phyloP scores from a whole-genome alignment of 1,140 invertebrate genomes.

The Bicyclus anynana region DNA sequence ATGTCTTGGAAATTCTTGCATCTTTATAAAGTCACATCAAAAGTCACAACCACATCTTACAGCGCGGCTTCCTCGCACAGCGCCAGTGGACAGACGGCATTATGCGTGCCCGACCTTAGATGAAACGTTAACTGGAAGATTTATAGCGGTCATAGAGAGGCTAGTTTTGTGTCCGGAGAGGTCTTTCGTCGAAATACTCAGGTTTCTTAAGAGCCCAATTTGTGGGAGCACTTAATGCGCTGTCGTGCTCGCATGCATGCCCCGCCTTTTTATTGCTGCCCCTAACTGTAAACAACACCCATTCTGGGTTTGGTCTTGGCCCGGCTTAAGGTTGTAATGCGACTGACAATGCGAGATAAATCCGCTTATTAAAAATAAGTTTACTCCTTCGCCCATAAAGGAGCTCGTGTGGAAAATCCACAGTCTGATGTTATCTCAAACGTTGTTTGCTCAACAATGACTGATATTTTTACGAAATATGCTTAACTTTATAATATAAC shows the following conservation, averaged over 20 bases:
- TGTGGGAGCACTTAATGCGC: slow-evolving; percentile 61
- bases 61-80: too few relatives aligned
- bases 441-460: slow-evolving; percentile 6
- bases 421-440: slow-evolving; percentile 2
- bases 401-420: slow-evolving; percentile 4
- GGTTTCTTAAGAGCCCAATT: slow-evolving; percentile 71
- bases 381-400: slow-evolving; percentile 3
- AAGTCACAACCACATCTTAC: too few relatives aligned
- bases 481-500: not conserved
- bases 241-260: slow-evolving; percentile 62
- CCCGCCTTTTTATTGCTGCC: slow-evolving; percentile 71
- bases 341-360: slow-evolving; percentile 7
- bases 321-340: slow-evolving; percentile 17
- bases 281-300: slow-evolving; percentile 72
- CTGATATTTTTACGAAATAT: slow-evolving; percentile 3
- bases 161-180: slow-evolving; percentile 55
- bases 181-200: slow-evolving; percentile 63
- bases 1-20: too few relatives aligned
- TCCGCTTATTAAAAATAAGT: slow-evolving; percentile 14
- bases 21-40: too few relatives aligned
- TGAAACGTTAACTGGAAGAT: slow-evolving; percentile 64
- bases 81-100: too few relatives aligned
- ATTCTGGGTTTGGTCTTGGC: slow-evolving; percentile 51
- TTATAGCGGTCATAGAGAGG: slow-evolving; percentile 62
- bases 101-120: slow-evolving; percentile 65